Conservation (phyloP, 2,113 vertebrate genomes). For the Scomber japonicus region DNA sequence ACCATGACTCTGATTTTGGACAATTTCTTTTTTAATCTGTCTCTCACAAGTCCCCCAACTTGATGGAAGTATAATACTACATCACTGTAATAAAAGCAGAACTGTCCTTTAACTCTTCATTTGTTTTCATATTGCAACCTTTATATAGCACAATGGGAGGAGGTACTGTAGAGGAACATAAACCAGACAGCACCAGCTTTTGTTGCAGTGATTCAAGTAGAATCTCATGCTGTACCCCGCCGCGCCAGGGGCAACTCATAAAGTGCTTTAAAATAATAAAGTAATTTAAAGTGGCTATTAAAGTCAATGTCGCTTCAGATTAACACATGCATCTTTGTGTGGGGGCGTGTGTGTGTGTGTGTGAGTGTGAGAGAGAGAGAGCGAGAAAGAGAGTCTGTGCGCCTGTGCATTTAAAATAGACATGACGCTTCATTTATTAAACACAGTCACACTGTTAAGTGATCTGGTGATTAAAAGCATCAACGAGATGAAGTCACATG, state of each 20-base stretch:
- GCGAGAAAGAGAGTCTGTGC: background rate
- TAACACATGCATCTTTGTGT: conserved; percentile 21
- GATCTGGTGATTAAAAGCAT: conserved; percentile 30
- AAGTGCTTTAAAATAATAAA: conserved; percentile 77
- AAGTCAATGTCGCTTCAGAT: conserved; percentile 67
- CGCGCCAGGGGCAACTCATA: conserved; percentile 50
- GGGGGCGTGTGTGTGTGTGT: background rate
- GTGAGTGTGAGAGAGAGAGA: too few relatives aligned
- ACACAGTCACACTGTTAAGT: conserved; percentile 4
- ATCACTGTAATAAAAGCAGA: conserved; percentile 31
- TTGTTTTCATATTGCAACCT: background rate
- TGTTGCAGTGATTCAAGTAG: conserved; percentile 45
- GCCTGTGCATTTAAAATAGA: conserved; percentile 3
- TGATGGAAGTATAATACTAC: background rate
- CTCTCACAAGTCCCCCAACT: background rate
- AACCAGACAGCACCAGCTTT: conserved; percentile 14
- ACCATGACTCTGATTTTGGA: background rate
- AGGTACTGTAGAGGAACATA: background rate
- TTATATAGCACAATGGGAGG: conserved; percentile 4
- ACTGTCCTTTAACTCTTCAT: conserved; percentile 14
- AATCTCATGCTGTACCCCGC: conserved; percentile 30
- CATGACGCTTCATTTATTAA: conserved; percentile 50
- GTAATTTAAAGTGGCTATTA: conserved; percentile 72
- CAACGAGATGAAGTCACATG: background rate
- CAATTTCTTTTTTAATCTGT: background rate